Percentiles rank a stretch among this genome's conserved stretches.
These are phyloP conservation scores for Eurytoma adleriae DNA, from an alignment of 2,888 invertebrate genomes.

Conservation along the genomic window DNA sequence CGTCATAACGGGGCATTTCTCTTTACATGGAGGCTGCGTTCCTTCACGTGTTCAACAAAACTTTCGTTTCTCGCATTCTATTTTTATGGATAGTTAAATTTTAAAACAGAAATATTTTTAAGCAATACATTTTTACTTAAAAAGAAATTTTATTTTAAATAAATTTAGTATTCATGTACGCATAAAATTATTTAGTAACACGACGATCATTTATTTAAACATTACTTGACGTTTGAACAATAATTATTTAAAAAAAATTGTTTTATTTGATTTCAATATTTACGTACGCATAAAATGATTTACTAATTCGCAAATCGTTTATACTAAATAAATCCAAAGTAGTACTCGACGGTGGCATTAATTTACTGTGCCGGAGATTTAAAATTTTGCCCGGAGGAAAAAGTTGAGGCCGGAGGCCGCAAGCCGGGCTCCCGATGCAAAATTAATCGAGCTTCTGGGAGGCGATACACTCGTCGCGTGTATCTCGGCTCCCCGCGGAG, in stretches of 20 bases:
- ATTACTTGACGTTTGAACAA: no score
- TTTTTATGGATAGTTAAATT: neutral
- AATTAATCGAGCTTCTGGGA: conserved; percentile 31
- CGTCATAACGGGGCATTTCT: conserved; percentile 17
- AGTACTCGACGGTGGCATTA: neutral
- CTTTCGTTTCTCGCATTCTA: neutral
- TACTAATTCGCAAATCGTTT: no score
- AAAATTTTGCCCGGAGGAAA: neutral
- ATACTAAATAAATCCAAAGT: neutral
- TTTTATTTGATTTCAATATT: no score
- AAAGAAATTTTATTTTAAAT: no score
- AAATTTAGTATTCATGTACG: no score
- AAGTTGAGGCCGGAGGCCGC: neutral
- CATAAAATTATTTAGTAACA: no score
- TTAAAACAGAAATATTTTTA: no score
- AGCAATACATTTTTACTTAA: no score
- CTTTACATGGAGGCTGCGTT: neutral
- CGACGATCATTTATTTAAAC: no score
- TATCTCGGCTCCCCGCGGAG: conserved; percentile 6
- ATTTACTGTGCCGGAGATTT: neutral
- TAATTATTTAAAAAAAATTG: no score
- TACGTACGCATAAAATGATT: no score
- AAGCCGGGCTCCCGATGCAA: neutral
- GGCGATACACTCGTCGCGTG: neutral
- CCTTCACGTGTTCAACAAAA: conserved; percentile 4